phyloP scores from a whole-genome alignment of 2,113 vertebrate genomes.

The Pseudois nayaur region DNA sequence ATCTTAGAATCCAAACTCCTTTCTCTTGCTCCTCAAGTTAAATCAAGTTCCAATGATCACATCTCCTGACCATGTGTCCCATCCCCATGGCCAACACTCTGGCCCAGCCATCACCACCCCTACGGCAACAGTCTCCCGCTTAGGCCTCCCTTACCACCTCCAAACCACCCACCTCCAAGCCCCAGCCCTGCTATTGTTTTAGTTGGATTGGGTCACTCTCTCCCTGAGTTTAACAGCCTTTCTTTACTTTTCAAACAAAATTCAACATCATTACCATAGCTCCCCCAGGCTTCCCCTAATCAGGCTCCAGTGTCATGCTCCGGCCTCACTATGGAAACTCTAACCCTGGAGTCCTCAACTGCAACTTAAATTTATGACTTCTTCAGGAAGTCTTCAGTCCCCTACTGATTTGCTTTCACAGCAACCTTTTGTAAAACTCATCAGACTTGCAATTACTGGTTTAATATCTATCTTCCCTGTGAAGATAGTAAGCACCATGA shows the following conservation, averaged over 20 bases:
- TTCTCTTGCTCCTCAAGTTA: neutral
- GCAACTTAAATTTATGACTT: neutral
- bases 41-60: neutral
- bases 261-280: neutral
- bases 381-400: neutral
- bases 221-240: neutral
- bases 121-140: neutral
- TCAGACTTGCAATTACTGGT: neutral
- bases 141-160: neutral
- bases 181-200: neutral
- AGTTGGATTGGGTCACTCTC: neutral
- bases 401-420: neutral
- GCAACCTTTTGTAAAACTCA: neutral
- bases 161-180: neutral
- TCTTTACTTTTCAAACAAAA: neutral
- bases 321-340: neutral
- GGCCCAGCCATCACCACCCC: no score
- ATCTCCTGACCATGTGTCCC: neutral
- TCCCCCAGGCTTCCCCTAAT: neutral
- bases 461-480: neutral
- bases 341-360: neutral
- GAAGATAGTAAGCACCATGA: neutral
- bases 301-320: neutral
- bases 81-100: neutral
- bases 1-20: neutral